Evolutionary conservation across 2,113 vertebrate species (phyloP).

Genomic region (Anolis sagrei): DNA sequence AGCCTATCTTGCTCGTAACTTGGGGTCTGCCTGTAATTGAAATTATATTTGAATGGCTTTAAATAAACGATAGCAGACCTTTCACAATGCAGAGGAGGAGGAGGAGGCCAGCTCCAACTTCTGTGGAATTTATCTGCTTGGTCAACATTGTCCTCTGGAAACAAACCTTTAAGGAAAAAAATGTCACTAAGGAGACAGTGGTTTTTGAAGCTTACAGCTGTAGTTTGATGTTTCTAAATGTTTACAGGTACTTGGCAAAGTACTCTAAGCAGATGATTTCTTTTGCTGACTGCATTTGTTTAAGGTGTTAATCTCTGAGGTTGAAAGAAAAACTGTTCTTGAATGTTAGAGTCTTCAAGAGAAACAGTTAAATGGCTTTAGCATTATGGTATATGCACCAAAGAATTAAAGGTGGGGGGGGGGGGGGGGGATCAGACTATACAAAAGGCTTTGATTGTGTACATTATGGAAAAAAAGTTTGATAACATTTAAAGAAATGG

Average conservation of each 20-base stretch:
- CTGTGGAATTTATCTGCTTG: conserved; percentile 66
- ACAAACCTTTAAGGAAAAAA: conserved; percentile 74
- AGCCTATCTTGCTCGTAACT: no score
- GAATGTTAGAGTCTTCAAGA: conserved; percentile 40
- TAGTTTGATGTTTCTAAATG: conserved; percentile 70
- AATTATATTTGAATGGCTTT: conserved; percentile 73
- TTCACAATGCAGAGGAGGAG: neutral
- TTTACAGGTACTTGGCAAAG: conserved; percentile 77
- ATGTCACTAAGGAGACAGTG: conserved; percentile 76
- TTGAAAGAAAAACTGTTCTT: conserved; percentile 17
- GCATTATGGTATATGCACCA: conserved; percentile 24
- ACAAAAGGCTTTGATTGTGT: no score
- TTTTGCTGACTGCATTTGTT: conserved; percentile 40
- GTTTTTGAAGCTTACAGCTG: conserved; percentile 69
- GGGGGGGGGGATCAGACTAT: no score
- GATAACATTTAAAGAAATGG: no score
- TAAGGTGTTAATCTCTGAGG: conserved; percentile 44
- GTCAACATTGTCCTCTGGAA: conserved; percentile 64
- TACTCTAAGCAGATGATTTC: conserved; percentile 67
- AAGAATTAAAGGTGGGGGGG: no score
- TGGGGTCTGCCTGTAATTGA: no score
- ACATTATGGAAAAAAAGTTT: no score
- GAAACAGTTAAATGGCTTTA: neutral
- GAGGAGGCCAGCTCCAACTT: conserved; percentile 25
- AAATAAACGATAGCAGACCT: conserved; percentile 53